phyloP scores from a whole-genome alignment of 2,888 invertebrate genomes.

The Scelioninae gen. 1 region DNA sequence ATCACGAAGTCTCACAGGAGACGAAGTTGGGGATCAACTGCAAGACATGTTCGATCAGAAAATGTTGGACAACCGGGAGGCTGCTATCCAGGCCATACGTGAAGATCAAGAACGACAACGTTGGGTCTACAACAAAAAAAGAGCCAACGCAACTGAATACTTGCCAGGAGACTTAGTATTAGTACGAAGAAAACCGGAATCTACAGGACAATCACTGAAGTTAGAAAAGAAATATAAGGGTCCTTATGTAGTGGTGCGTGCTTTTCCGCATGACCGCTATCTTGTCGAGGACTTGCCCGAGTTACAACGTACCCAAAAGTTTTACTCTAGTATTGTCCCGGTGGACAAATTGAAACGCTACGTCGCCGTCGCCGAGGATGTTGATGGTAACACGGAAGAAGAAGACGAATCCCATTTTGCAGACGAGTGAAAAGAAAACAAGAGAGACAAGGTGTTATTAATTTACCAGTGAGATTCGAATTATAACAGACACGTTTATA shows the following conservation, averaged over 20 bases:
- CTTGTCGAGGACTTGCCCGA: constrained; percentile 72
- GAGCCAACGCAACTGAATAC: constrained; percentile 56
- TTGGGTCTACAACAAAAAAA: background rate
- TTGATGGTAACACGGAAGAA: background rate
- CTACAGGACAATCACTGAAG: constrained; percentile 71
- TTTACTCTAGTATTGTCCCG: constrained; percentile 59
- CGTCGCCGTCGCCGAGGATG: background rate
- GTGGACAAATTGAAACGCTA: constrained; percentile 63
- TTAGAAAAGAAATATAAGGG: constrained; percentile 70
- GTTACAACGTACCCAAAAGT: constrained; percentile 53
- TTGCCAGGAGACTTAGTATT: constrained; percentile 70
- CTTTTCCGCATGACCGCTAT: constrained; percentile 72
- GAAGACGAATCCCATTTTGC: too few relatives aligned
- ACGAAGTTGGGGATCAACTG: too few relatives aligned
- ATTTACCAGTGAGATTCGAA: too few relatives aligned
- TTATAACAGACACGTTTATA: too few relatives aligned
- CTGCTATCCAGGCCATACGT: constrained; percentile 9
- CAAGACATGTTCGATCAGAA: too few relatives aligned
- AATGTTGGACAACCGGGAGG: background rate
- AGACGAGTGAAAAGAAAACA: too few relatives aligned
- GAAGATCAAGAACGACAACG: constrained; percentile 11
- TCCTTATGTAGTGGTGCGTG: constrained; percentile 70
- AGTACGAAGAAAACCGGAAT: constrained; percentile 57
- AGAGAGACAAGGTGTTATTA: too few relatives aligned
- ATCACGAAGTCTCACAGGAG: too few relatives aligned